phyloP scores from a whole-genome alignment of 2,797 vertebrate species.

The Buphagus erythrorhynchus region DNA sequence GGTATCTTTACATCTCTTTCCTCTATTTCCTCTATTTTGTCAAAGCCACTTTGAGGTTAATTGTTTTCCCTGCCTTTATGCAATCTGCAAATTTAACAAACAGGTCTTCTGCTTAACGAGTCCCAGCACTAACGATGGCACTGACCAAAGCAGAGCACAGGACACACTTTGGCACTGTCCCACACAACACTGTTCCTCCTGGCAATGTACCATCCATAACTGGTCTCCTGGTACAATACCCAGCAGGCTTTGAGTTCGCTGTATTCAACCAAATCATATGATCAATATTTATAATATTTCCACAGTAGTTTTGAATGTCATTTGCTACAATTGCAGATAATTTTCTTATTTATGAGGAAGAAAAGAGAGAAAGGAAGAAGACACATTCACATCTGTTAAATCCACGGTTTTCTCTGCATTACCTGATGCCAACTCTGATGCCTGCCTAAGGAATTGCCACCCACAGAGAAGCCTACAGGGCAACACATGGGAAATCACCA shows the following conservation, averaged over 20 bases:
- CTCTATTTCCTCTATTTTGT: not conserved
- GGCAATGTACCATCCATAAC: not conserved
- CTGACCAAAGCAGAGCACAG: not conserved
- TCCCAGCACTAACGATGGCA: not conserved
- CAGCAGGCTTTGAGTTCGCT: not conserved
- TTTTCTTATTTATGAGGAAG: not conserved
- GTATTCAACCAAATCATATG: not conserved
- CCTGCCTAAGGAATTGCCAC: not conserved
- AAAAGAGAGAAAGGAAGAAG: not conserved
- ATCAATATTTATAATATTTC: not conserved
- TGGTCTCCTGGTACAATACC: not conserved
- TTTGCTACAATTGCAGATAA: not conserved
- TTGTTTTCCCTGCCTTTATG: not conserved
- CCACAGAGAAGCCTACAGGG: not conserved
- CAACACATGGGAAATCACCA: not conserved
- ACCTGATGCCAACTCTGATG: not conserved
- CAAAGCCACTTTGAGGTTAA: not conserved
- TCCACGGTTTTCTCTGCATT: not conserved
- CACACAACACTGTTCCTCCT: not conserved
- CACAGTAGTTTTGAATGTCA: not conserved
- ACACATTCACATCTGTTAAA: not conserved
- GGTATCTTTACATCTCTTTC: not conserved
- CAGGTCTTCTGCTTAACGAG: not conserved
- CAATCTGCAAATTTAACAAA: not conserved
- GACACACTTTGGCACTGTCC: not conserved